Evolutionary conservation across 2,888 invertebrate species (phyloP).

Genomic region (Mesorhabditis sp.): DNA sequence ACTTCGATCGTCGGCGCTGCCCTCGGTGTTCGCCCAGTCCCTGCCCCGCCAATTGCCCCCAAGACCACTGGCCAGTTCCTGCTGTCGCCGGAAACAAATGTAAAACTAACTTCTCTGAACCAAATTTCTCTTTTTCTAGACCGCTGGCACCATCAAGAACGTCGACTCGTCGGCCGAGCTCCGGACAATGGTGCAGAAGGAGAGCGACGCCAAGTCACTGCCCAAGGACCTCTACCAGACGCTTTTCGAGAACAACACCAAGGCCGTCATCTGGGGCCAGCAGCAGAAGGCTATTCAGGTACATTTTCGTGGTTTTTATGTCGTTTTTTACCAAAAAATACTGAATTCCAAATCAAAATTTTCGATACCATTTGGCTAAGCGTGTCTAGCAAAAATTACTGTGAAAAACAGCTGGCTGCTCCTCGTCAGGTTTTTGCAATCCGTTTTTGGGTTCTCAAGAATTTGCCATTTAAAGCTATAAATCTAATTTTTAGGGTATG

Average conservation of each 20-base stretch:
- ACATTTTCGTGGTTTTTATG: background rate
- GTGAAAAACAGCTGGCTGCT: too few species aligned
- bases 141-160: slow-evolving; percentile 15
- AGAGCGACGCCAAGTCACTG: slow-evolving; percentile 1
- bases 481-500: slow-evolving; percentile 73
- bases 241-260: slow-evolving; percentile 54
- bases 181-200: background rate
- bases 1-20: slow-evolving; percentile 98
- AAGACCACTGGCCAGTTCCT: slow-evolving; percentile 84
- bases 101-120: slow-evolving; percentile 12
- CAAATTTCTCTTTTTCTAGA: background rate
- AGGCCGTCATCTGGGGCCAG: slow-evolving; percentile 96
- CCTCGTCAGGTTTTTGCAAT: background rate
- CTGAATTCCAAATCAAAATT: background rate
- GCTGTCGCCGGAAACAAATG: slow-evolving; percentile 63
- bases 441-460: too few species aligned
- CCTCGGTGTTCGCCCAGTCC: slow-evolving; percentile 80
- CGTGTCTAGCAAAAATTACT: too few species aligned
- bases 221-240: slow-evolving; percentile 15
- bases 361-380: background rate
- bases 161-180: slow-evolving; percentile 12
- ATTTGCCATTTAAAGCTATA: too few species aligned
- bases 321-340: too few species aligned
- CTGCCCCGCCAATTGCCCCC: slow-evolving; percentile 68
- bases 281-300: slow-evolving; percentile 81